Percentiles rank a stretch among this genome's conserved stretches.
phyloP scores from a whole-genome alignment of 1,140 invertebrate species.

The Stenopsyche tienmushanensis region DNA sequence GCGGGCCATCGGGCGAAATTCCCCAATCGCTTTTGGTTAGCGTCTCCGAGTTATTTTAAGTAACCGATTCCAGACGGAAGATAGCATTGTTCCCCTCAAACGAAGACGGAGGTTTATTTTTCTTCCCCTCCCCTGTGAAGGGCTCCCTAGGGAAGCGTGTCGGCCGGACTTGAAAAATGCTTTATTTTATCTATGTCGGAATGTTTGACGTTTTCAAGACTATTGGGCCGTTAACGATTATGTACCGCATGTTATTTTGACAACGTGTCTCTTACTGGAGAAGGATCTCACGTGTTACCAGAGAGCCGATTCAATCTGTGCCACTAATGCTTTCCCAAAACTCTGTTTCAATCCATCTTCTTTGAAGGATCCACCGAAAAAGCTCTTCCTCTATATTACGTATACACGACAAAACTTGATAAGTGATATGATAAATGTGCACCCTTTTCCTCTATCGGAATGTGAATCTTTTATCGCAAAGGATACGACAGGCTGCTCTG shows the following conservation, averaged over 20 bases:
- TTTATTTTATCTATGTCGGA: slow-evolving; percentile 28
- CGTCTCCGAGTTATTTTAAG: slow-evolving; percentile 11
- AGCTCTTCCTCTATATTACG: background rate
- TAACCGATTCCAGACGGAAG: slow-evolving; percentile 18
- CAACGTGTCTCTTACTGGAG: slow-evolving; percentile 12
- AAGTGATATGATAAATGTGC: background rate
- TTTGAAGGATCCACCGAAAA: no score
- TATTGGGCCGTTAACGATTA: slow-evolving; percentile 8
- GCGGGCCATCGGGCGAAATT: no score
- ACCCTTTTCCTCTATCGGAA: background rate
- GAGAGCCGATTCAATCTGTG: no score
- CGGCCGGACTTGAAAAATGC: slow-evolving; percentile 9
- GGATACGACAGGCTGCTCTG: background rate
- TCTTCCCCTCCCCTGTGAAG: background rate
- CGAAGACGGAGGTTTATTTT: slow-evolving; percentile 6
- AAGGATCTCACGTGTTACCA: slow-evolving; percentile 13
- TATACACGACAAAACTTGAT: background rate
- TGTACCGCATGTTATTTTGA: slow-evolving; percentile 21
- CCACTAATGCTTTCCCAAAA: no score
- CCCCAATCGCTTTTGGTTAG: no score
- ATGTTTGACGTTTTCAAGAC: slow-evolving; percentile 24
- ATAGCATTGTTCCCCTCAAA: slow-evolving; percentile 16
- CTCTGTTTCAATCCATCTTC: no score
- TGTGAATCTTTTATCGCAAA: background rate
- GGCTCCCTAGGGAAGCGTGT: background rate